Evolutionary conservation across 2,797 vertebrate genomes (phyloP).

Genomic region (Hippoglossus hippoglossus): DNA sequence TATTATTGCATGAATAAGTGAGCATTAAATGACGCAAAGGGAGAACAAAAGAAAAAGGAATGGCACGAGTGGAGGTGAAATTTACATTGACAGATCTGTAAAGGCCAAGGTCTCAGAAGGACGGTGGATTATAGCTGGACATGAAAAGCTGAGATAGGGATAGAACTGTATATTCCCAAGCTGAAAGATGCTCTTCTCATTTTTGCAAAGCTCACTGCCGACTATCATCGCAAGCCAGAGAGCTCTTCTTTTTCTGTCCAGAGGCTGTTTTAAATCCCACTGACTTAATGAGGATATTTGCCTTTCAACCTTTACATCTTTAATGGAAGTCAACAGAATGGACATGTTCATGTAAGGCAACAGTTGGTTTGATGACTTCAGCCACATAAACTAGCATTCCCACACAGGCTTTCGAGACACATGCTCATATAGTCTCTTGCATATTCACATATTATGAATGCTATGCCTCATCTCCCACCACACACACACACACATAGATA

Average conservation of each 20-base stretch:
- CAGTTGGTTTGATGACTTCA: conserved; percentile 36
- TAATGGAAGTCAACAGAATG: conserved; percentile 53
- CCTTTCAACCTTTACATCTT: conserved; percentile 69
- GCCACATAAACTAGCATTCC: conserved; percentile 20
- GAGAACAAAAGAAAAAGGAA: conserved; percentile 27
- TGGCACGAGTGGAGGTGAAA: conserved; percentile 42
- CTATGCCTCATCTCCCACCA: conserved; percentile 35
- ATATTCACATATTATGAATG: conserved; percentile 50
- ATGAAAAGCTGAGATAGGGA: conserved; percentile 65
- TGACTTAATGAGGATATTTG: conserved; percentile 75
- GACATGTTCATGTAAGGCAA: conserved; percentile 48
- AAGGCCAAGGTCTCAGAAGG: conserved; percentile 73
- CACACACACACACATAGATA: conserved; percentile 28
- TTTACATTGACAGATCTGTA: conserved; percentile 51
- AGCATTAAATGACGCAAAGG: conserved; percentile 47
- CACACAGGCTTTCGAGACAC: conserved; percentile 30
- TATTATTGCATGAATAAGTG: conserved; percentile 64
- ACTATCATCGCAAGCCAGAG: conserved; percentile 64
- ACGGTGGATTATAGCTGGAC: conserved; percentile 64
- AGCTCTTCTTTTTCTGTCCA: conserved; percentile 43
- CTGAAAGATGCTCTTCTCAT: conserved; percentile 64
- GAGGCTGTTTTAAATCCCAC: conserved; percentile 55
- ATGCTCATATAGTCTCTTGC: conserved; percentile 27
- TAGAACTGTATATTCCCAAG: conserved; percentile 59
- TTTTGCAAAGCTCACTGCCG: conserved; percentile 62